phyloP scores from a whole-genome alignment of 2,797 vertebrate species.

The Chelon labrosus region DNA sequence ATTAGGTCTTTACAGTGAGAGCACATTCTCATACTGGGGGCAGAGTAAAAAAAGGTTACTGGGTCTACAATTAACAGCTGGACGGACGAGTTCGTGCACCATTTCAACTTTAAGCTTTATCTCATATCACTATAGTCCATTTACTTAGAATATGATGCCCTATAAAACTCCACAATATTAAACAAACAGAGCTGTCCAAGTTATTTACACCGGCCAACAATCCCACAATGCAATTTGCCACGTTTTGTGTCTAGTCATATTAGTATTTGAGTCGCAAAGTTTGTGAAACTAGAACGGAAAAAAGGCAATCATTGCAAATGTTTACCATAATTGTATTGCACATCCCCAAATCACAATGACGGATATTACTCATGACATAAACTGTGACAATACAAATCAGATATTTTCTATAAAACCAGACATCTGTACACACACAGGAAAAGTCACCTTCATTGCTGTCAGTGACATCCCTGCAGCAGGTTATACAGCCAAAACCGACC shows the following conservation, averaged over 20 bases:
- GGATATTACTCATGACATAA: background rate
- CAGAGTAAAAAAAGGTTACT: background rate
- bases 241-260: background rate
- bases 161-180: background rate
- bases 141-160: background rate
- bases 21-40: background rate
- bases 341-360: background rate
- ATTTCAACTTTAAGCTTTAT: background rate
- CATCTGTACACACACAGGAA: background rate
- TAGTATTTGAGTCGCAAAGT: background rate
- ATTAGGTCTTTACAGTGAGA: background rate
- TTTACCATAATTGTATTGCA: background rate
- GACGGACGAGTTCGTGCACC: background rate
- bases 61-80: background rate
- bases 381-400: background rate
- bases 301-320: background rate
- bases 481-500: conserved; percentile 75
- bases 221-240: too few relatives aligned
- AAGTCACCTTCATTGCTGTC: conserved; percentile 53
- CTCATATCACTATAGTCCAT: background rate
- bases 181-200: too few relatives aligned
- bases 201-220: too few relatives aligned
- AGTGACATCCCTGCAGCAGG: conserved; percentile 45
- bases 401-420: conserved; percentile 24
- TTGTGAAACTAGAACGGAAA: background rate